Evolutionary conservation across 2,113 vertebrate species (phyloP).

Genomic region (Zosterops lateralis): DNA sequence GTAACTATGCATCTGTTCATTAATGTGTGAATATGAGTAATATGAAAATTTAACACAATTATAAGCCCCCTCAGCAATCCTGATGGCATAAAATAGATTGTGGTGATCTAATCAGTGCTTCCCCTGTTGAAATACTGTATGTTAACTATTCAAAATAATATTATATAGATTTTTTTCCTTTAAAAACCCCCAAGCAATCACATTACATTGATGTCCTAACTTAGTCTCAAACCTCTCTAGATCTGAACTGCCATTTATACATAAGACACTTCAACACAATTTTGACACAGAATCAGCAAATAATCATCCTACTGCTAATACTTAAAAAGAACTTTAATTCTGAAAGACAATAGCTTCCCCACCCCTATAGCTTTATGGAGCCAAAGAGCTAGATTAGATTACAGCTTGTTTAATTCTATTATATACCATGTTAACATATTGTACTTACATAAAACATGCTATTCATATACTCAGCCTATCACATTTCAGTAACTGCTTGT

Average conservation of each 20-base stretch:
- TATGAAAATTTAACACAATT: conserved; percentile 64
- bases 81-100: conserved; percentile 40
- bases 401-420: conserved; percentile 37
- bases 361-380: neutral
- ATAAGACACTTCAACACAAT: neutral
- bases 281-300: conserved; percentile 15
- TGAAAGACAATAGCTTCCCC: conserved; percentile 22
- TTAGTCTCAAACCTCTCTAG: conserved; percentile 23
- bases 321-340: conserved; percentile 34
- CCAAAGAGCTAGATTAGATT: conserved; percentile 29
- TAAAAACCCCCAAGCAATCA: neutral
- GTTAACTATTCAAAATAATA: conserved; percentile 43
- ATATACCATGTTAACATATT: conserved; percentile 31
- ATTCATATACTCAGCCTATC: conserved; percentile 46
- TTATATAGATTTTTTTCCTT: neutral
- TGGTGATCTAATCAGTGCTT: conserved; percentile 42
- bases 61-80: conserved; percentile 45
- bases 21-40: conserved; percentile 58
- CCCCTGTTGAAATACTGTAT: conserved; percentile 48
- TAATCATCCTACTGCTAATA: neutral
- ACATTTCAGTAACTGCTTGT: conserved; percentile 13
- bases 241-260: neutral
- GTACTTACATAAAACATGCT: conserved; percentile 51
- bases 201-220: neutral
- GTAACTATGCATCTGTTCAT: conserved; percentile 64